Conservation (phyloP, 1,140 invertebrate species). For the Drosophila cardini region DNA sequence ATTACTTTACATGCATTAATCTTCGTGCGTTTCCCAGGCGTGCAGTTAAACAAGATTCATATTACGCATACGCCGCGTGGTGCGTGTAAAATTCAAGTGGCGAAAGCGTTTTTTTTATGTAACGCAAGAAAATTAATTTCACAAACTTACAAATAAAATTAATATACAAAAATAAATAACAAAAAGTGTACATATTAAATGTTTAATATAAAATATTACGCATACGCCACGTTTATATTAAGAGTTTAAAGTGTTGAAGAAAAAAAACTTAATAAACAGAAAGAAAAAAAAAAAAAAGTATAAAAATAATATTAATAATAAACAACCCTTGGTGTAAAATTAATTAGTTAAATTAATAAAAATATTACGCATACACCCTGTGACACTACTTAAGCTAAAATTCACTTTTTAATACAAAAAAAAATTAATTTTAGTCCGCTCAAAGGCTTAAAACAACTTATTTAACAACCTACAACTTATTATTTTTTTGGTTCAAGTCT, state of each 20-base stretch:
- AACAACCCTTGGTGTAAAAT: neutral
- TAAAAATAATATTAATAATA: neutral
- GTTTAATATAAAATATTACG: slow-evolving; percentile 3
- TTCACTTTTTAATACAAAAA: too few species aligned
- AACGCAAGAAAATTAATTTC: neutral
- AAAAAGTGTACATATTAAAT: neutral
- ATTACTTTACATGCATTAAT: slow-evolving; percentile 55
- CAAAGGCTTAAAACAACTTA: slow-evolving; percentile 8
- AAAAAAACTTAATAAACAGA: too few species aligned
- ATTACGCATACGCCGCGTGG: slow-evolving; percentile 50
- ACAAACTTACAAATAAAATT: neutral
- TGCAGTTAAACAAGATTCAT: slow-evolving; percentile 36
- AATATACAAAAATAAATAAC: neutral
- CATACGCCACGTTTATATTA: neutral
- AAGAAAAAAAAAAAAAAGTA: neutral
- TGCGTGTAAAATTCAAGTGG: slow-evolving; percentile 1
- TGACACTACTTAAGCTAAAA: neutral
- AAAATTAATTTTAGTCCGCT: too few species aligned
- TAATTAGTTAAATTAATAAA: slow-evolving; percentile 5
- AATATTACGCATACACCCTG: neutral
- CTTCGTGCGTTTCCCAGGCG: slow-evolving; percentile 45
- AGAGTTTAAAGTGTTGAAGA: neutral
- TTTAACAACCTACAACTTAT: slow-evolving; percentile 14
- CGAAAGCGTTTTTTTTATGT: neutral
- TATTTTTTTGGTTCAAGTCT: slow-evolving; percentile 15